These are phyloP conservation scores for Morone saxatilis DNA, from an alignment of 2,113 vertebrate species.

Conservation along the genomic window DNA sequence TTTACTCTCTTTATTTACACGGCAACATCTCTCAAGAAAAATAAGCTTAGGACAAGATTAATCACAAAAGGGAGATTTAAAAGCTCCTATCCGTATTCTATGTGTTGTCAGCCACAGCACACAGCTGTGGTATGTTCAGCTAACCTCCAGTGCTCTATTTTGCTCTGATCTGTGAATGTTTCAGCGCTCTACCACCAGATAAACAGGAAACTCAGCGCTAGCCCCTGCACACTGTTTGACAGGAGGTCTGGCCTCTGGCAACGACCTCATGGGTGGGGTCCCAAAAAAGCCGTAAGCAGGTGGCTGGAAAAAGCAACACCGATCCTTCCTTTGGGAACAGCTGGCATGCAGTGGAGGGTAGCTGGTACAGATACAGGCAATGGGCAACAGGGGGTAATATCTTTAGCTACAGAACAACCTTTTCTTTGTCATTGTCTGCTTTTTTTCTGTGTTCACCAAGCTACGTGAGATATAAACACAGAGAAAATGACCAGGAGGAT, in stretches of 20 bases:
- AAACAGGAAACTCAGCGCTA: conserved; percentile 66
- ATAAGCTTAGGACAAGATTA: neutral
- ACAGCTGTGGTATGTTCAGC: neutral
- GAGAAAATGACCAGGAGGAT: conserved; percentile 17
- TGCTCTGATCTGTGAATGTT: conserved; percentile 16
- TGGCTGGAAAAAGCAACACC: conserved; percentile 59
- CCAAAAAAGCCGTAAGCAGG: conserved; percentile 17
- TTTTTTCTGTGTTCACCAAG: neutral
- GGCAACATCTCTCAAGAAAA: neutral
- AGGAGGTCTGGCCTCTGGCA: conserved; percentile 28
- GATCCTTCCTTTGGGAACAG: conserved; percentile 25
- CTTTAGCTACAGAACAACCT: conserved; percentile 1
- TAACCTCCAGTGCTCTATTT: neutral
- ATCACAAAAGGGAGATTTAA: neutral
- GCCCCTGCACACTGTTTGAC: conserved; percentile 18
- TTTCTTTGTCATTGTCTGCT: neutral
- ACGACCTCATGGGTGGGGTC: conserved; percentile 49
- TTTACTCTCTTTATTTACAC: neutral
- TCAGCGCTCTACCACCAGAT: conserved; percentile 9
- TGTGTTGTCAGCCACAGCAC: neutral
- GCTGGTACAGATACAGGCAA: neutral
- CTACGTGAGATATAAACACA: neutral
- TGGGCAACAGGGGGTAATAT: conserved; percentile 17
- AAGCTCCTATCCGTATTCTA: neutral
- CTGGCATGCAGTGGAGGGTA: neutral